phyloP scores from a whole-genome alignment of 2,797 vertebrate genomes.

The Takifugu rubripes region DNA sequence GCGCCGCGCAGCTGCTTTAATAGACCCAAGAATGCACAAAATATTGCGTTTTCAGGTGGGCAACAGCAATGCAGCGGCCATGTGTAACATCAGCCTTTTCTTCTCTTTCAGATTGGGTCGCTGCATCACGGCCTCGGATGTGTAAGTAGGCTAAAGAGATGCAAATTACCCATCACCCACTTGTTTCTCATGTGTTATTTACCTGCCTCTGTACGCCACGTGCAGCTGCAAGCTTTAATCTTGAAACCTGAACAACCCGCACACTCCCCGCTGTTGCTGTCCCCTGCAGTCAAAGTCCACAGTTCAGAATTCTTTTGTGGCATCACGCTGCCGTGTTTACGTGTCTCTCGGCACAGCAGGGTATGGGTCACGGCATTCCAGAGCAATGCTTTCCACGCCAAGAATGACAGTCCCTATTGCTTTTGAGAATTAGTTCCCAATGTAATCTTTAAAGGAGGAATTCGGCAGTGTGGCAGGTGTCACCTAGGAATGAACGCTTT shows the following conservation, averaged over 20 bases:
- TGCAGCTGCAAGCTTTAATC: constrained; percentile 16
- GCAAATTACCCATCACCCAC: constrained; percentile 11
- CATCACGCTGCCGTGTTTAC: constrained; percentile 41
- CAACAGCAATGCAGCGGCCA: neutral
- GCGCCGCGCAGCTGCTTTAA: constrained; percentile 9
- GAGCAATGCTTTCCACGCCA: neutral
- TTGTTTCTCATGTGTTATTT: constrained; percentile 9
- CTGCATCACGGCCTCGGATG: constrained; percentile 96
- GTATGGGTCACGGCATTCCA: constrained; percentile 6
- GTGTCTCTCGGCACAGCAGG: constrained; percentile 20
- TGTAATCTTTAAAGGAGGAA: no score
- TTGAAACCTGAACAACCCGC: constrained; percentile 11
- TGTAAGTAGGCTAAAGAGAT: constrained; percentile 81
- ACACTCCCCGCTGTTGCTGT: neutral
- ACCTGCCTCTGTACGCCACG: constrained; percentile 2
- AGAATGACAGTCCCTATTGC: no score
- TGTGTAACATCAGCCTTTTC: constrained; percentile 18
- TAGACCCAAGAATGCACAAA: neutral
- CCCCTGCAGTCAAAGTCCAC: constrained; percentile 13
- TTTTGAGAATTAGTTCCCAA: no score
- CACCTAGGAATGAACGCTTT: no score
- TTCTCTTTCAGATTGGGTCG: constrained; percentile 88
- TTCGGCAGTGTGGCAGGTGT: no score
- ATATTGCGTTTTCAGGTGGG: neutral
- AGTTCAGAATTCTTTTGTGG: constrained; percentile 15